These are phyloP conservation scores for Cheirogaleus major DNA, from an alignment of 2,797 vertebrate species.

Conservation along the genomic window DNA sequence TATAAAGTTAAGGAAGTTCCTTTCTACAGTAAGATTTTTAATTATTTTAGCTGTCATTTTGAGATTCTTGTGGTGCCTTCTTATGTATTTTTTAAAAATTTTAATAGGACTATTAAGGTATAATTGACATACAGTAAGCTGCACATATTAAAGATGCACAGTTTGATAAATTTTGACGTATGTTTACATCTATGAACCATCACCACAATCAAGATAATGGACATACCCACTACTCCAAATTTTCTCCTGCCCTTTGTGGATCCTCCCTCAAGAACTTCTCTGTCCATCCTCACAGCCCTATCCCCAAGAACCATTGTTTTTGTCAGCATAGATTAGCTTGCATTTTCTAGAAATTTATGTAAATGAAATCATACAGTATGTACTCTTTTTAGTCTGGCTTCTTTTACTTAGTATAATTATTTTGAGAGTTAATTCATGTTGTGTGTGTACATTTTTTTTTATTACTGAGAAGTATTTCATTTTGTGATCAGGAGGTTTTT, in stretches of 20 bases:
- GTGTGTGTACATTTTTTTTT: neutral
- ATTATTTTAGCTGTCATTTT: neutral
- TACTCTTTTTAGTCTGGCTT: neutral
- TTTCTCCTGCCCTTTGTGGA: neutral
- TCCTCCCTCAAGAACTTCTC: neutral
- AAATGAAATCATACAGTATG: neutral
- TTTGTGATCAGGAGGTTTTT: neutral
- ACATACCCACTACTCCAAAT: neutral
- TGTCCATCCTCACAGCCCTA: neutral
- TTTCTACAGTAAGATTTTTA: neutral
- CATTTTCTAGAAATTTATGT: neutral
- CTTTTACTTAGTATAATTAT: neutral
- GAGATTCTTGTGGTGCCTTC: neutral
- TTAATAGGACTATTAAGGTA: neutral
- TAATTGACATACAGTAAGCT: neutral
- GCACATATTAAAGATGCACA: neutral
- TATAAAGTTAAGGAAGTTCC: neutral
- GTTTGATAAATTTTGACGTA: neutral
- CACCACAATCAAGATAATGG: neutral
- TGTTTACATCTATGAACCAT: neutral
- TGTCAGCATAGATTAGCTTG: neutral
- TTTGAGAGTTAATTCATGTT: neutral
- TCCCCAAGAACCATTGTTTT: neutral
- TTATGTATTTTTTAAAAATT: neutral
- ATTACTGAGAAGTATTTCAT: neutral